Percentiles rank a stretch among this genome's conserved stretches.
These are phyloP conservation scores for Villa cingulata DNA, from an alignment of 2,888 invertebrate genomes.

Conservation along the genomic window DNA sequence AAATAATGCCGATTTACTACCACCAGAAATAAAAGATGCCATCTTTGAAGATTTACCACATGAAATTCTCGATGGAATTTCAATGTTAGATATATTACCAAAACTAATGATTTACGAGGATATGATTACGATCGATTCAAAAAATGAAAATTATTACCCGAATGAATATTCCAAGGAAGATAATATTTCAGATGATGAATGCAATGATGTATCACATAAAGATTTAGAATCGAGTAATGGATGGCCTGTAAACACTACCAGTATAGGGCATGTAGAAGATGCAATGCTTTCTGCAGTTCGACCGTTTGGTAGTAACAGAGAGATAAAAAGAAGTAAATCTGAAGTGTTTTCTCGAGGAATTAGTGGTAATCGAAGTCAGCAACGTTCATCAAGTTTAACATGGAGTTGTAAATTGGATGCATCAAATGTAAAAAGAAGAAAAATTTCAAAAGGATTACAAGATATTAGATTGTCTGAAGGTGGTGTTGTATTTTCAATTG, in stretches of 20 bases:
- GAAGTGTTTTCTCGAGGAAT: conserved; percentile 38
- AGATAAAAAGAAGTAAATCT: conserved; percentile 51
- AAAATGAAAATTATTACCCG: conserved; percentile 41
- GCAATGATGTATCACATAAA: conserved; percentile 9
- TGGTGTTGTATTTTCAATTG: conserved; percentile 34
- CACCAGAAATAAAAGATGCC: conserved; percentile 76
- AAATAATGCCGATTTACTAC: conserved; percentile 62
- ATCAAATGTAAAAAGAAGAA: conserved; percentile 52
- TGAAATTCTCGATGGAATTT: conserved; percentile 68
- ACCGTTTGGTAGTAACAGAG: conserved; percentile 30
- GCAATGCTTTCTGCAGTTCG: conserved; percentile 28
- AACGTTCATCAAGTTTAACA: conserved; percentile 52
- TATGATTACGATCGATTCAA: conserved; percentile 47
- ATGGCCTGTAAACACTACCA: conserved; percentile 21
- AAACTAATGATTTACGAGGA: conserved; percentile 57
- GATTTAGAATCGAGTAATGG: conserved; percentile 7
- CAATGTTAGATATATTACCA: conserved; percentile 73
- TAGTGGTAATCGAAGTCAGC: conserved; percentile 42
- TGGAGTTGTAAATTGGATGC: conserved; percentile 59
- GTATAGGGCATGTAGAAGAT: conserved; percentile 29
- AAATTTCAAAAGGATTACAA: conserved; percentile 38
- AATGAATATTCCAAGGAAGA: conserved; percentile 36
- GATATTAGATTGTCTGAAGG: conserved; percentile 38
- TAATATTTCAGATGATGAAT: conserved; percentile 27
- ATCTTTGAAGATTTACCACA: conserved; percentile 75